Conservation (phyloP, 2,113 vertebrate species). For the Odocoileus hemionus region DNA sequence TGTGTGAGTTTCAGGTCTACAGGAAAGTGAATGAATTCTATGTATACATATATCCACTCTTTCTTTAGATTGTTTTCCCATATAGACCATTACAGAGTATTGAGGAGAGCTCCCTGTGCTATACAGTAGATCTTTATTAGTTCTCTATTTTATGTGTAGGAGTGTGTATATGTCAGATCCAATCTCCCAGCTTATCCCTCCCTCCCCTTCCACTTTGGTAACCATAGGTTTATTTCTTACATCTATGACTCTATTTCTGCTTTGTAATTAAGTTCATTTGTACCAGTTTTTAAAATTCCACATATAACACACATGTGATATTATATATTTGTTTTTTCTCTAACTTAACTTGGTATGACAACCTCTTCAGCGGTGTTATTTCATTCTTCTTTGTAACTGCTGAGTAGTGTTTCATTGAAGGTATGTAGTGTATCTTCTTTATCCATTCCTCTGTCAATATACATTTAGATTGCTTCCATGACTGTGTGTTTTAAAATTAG, state of each 20-base stretch:
- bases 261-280: neutral
- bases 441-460: neutral
- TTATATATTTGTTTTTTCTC: neutral
- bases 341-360: neutral
- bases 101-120: neutral
- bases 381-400: neutral
- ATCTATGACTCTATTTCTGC: neutral
- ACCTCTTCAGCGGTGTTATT: neutral
- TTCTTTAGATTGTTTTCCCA: neutral
- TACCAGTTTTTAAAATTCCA: neutral
- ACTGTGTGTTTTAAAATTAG: neutral
- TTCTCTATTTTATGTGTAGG: neutral
- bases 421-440: neutral
- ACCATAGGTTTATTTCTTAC: neutral
- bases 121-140: too few relatives aligned
- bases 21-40: neutral
- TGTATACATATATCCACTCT: neutral
- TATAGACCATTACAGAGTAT: neutral
- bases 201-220: neutral
- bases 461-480: neutral
- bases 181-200: neutral
- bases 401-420: neutral
- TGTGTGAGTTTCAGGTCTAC: neutral
- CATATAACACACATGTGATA: neutral
- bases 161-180: neutral